Evolutionary conservation across 2,113 vertebrate genomes (phyloP), one percentile per base, ranked within the genome.

Genomic region (Urocolius indicus): DNA sequence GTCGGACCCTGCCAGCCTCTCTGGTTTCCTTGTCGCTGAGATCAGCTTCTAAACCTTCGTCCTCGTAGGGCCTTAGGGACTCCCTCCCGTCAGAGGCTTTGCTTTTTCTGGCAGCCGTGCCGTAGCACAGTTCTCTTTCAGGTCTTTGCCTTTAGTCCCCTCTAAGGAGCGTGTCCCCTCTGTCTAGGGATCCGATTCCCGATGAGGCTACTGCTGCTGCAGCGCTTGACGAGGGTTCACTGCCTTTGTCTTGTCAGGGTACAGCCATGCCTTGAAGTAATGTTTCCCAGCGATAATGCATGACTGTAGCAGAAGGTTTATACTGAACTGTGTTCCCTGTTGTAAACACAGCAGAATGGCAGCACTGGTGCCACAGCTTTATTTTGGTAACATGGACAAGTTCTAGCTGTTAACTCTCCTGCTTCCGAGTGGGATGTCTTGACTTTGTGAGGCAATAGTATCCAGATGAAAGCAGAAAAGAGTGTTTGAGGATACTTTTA

Each of bases 321-420:
- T 32, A 3, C 23, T 4, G 48, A 75, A 2, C 81, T 8, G 7
- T 45, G 29, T 34, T 87, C 16, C 8, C 41, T 75, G 45, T 29
- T 52, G 90, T 90, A 86, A 95, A 84, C 83, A 54, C 32, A 10
- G 41, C 55, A 36, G 89, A 73, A 86, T 18, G 75, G 73, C 55
- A 52, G 4, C 18, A 51, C 54, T 21, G 75, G 34, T 74, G 82
- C 75, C 81, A 30, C 75, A 12, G 43, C 67, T 73, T 63, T 94
- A 54, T 93, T 94, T 88, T 94, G 93, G 93, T 93, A 96, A 93
- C 79, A 90, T 7, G 3, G 52, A 8, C 21, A 11, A 74, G 76
- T 93, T 86, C 9, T 74, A 19, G 45, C 48, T 78, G 21, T 93
- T 95, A 94, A 88, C 83, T 11, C 52, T 68, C 15, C 48, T 1